Base-by-base conservation (phyloP, 1,140 invertebrate species). In the Lordiphosa mommai region DNA sequence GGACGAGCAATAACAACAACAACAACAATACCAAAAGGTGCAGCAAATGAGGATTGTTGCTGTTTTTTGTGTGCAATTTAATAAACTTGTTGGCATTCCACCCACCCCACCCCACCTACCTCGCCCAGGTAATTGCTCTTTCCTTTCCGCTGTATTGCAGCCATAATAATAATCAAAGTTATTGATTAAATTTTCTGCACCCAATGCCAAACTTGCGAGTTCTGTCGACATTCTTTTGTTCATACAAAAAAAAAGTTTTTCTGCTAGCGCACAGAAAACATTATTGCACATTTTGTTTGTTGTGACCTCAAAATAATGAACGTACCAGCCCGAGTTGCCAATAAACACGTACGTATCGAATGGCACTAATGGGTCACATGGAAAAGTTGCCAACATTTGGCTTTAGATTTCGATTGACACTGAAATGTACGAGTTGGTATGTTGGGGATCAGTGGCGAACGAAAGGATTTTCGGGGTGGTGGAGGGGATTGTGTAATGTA, bases 341-440 rank as follows among this genome's bases (percentile, higher is more conserved):
- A 74, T 70, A 80, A 82, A 66, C 74, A 80, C 74, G 74, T 79
- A 66, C 74, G 34, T 59, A 68, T 63, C 72, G 46, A 77, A 72
- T 66, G 56, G 34, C 74, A 55, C 59, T 61, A 66, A 70, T 63
- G 66, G 76, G 61, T 59, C 57, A 63, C 20, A 47, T 37, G 37
- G 49, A 41, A 53, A 63, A 48, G 65, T 68, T 56, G 68, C 20
- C 44, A 64, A 38, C 61, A 48, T 58, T 49, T 59, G 50, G 52
- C 34, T 52, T 57, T 13, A 27, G 49, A 68, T 57, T 37, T 50
- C 49, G 60, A 67, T 61, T 80, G 74, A 80, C 64, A 48, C 40
- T 68, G 27, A 32, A 47, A 27, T 47, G 44, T 47, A 30, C 20
- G 20, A 23, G 20, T 23, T 23, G 20, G 1, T 6, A 23, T 23